Evolutionary conservation across 2,113 vertebrate species (phyloP).

Genomic region (Oryzias melastigma): DNA sequence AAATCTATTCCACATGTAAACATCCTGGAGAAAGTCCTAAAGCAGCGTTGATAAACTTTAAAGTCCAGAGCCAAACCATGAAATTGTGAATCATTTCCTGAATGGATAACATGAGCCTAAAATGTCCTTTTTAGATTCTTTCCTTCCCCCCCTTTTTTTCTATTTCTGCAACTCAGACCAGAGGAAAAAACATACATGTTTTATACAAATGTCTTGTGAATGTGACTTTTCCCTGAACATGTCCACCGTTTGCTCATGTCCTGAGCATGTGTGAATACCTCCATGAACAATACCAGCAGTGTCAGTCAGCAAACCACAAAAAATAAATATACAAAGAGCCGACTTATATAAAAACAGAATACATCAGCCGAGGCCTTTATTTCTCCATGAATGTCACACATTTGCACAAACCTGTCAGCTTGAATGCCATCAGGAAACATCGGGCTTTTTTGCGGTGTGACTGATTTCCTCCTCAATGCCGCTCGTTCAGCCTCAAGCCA

Average conservation of each 20-base stretch:
- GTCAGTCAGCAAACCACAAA: constrained; percentile 19
- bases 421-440: constrained; percentile 33
- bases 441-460: constrained; percentile 16
- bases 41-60: not conserved
- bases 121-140: not conserved
- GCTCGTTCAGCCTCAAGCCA: constrained; percentile 16
- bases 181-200: too few species aligned
- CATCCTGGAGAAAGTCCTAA: not conserved
- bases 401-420: constrained; percentile 21
- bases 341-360: constrained; percentile 23
- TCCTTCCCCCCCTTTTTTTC: too few species aligned
- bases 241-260: constrained; percentile 3
- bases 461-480: constrained; percentile 26
- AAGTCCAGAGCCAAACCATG: not conserved
- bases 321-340: constrained; percentile 17
- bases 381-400: constrained; percentile 22
- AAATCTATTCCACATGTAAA: not conserved
- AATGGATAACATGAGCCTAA: not conserved
- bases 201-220: too few species aligned
- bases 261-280: constrained; percentile 39
- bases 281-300: constrained; percentile 1
- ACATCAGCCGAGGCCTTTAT: constrained; percentile 8
- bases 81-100: not conserved
- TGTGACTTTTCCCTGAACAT: too few species aligned
- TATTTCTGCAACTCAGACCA: too few species aligned